Percentiles rank a stretch among this genome's conserved stretches.
Evolutionary conservation across 1,140 invertebrate genomes (phyloP).

Genomic region (Bombus consobrinus): DNA sequence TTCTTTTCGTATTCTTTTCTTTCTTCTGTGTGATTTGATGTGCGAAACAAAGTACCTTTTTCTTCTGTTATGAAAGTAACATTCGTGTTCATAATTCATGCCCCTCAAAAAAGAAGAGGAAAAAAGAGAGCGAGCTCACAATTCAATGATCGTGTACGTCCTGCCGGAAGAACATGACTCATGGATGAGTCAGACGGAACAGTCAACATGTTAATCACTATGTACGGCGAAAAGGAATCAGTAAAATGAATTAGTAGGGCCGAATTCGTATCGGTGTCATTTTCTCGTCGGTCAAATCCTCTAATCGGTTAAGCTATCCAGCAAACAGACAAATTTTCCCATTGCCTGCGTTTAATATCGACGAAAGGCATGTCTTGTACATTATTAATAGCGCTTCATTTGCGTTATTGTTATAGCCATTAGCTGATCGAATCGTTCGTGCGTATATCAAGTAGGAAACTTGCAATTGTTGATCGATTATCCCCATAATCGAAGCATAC

Average conservation of each 20-base stretch:
- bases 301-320: constrained; percentile 10
- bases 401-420: neutral
- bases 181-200: neutral
- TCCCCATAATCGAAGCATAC: neutral
- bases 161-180: constrained; percentile 22
- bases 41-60: too few species aligned
- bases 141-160: neutral
- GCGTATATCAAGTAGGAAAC: neutral
- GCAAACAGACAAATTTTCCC: neutral
- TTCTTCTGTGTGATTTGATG: too few species aligned
- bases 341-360: neutral
- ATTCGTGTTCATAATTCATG: too few species aligned
- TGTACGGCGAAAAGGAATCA: neutral
- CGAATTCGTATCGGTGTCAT: neutral
- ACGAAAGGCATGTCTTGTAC: neutral
- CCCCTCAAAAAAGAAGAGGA: too few species aligned
- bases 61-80: too few species aligned
- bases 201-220: neutral
- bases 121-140: neutral
- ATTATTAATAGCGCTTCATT: constrained; percentile 9
- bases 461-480: neutral
- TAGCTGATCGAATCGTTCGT: neutral
- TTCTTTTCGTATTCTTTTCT: too few species aligned
- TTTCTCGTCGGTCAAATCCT: neutral
- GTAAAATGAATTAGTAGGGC: neutral